These are phyloP conservation scores for Notodonta dromedarius DNA, from an alignment of 2,888 invertebrate genomes.

Conservation along the genomic window DNA sequence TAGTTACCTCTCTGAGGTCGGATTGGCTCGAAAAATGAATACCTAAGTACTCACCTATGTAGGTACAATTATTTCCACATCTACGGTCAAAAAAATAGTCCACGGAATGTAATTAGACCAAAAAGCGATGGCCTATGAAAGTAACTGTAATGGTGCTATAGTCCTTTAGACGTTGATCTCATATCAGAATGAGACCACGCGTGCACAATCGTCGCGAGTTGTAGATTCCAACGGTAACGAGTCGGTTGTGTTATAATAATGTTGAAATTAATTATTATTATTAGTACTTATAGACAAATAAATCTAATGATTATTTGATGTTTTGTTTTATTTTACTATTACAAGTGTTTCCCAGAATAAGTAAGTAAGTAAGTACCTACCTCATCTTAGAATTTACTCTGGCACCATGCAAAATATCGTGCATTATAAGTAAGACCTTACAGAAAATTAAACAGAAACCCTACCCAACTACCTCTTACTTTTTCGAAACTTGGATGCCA, in stretches of 20 bases:
- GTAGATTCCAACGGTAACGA: conserved; percentile 41
- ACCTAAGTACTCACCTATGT: no score
- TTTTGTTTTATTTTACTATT: conserved; percentile 39
- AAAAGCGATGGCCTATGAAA: conserved; percentile 79
- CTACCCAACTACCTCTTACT: no score
- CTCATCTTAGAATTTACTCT: no score
- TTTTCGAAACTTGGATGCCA: no score
- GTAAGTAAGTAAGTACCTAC: no score
- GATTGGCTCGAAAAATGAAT: no score
- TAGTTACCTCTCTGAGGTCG: no score
- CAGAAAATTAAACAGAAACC: no score
- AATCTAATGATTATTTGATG: conserved; percentile 63
- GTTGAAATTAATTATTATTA: conserved; percentile 74
- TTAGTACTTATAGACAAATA: conserved; percentile 81
- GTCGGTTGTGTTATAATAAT: conserved; percentile 78
- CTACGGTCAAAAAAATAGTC: conserved; percentile 24
- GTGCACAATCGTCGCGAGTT: conserved; percentile 60
- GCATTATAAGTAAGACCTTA: no score
- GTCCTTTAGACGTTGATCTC: conserved; percentile 79
- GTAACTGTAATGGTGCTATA: conserved; percentile 83
- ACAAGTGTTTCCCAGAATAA: no score
- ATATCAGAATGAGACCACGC: conserved; percentile 70
- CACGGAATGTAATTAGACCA: conserved; percentile 70
- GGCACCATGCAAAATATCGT: no score
- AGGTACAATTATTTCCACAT: neutral